Base-by-base conservation (phyloP, 2,113 vertebrate species). In the Alaudala cheleensis region DNA sequence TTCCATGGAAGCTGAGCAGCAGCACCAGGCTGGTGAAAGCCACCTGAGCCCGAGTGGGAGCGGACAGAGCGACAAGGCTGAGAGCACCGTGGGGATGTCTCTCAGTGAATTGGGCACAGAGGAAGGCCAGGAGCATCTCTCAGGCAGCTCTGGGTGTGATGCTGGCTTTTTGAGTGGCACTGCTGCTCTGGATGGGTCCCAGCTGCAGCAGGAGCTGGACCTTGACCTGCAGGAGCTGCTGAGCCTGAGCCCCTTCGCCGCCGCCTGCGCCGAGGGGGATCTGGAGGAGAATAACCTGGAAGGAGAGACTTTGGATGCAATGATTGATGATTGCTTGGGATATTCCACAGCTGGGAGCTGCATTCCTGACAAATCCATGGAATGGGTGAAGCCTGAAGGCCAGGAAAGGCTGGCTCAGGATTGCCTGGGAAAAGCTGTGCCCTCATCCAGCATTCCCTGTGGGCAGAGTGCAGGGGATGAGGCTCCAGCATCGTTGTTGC, bases 201-300 rank as follows among this genome's bases (percentile, higher is more conserved):
- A 18, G n/a, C 76, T 47, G 60, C 71, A 85, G 70, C 70, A 82
- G 62, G 73, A 86, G 84, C 64, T 86, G 84, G 87, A 96, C 23
- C 77, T 92, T 16, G 96, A 94, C 29, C n/a, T 95, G 39, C 90
- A 92, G 61, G 81, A 92, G 39, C 88, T 94, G 28, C 85, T 96
- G 65, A 67, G 19, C 20, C 81, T 92, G 11, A 83, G 65, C 66
- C 90, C 84, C 0, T 21, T 64, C 1, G 18, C 62, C 11, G 21
- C 12, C 6, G 54, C 33, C 19, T 25, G 8, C 10, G 20, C 18
- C 8, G 51, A 20, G 2, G 66, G 76, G 42, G 42, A 73, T 45
- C 80, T 71, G 39, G 82, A 61, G 51, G 70, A 49, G 5, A 8
- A 5, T 24, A 56, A 5, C 26, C 61, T 50, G 86, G 94, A 81